These are phyloP conservation scores for Nasonia vitripennis DNA, from an alignment of 1,140 invertebrate genomes.

Conservation along the genomic window DNA sequence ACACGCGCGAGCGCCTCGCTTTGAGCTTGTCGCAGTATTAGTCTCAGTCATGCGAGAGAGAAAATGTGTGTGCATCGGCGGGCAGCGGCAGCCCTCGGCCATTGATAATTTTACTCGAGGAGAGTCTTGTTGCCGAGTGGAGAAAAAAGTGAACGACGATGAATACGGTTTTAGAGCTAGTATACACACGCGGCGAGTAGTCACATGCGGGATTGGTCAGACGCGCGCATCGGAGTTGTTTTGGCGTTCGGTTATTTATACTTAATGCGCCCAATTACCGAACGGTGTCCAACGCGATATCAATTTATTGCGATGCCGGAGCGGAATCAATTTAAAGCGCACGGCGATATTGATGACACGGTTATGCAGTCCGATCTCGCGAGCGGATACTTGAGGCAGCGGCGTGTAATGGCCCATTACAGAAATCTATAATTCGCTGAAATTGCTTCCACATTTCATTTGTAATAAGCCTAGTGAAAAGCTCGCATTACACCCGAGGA, in stretches of 20 bases:
- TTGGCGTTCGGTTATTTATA: not conserved
- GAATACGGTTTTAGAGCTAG: too few relatives aligned
- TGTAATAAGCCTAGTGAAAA: not conserved
- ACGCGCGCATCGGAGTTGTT: not conserved
- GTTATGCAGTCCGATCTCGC: not conserved
- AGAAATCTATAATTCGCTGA: constrained; percentile 29
- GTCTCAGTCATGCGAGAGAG: constrained; percentile 10
- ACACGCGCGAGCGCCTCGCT: constrained; percentile 31
- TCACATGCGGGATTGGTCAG: not conserved
- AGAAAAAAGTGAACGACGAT: not conserved
- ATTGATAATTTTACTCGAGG: constrained; percentile 9
- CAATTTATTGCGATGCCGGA: constrained; percentile 8
- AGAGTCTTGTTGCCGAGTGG: not conserved
- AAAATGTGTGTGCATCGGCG: not conserved
- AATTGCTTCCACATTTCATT: constrained; percentile 35
- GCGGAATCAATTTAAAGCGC: constrained; percentile 12
- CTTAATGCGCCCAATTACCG: not conserved
- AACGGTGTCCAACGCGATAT: not conserved
- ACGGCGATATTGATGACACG: not conserved
- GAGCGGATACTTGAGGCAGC: too few relatives aligned
- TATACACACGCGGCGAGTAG: not conserved
- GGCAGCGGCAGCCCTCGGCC: not conserved
- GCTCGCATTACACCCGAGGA: not conserved
- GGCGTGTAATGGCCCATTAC: not conserved
- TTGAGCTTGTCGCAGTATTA: not conserved